Base-by-base conservation (phyloP, 2,797 vertebrate species). In the Scomberomorus guttatus region DNA sequence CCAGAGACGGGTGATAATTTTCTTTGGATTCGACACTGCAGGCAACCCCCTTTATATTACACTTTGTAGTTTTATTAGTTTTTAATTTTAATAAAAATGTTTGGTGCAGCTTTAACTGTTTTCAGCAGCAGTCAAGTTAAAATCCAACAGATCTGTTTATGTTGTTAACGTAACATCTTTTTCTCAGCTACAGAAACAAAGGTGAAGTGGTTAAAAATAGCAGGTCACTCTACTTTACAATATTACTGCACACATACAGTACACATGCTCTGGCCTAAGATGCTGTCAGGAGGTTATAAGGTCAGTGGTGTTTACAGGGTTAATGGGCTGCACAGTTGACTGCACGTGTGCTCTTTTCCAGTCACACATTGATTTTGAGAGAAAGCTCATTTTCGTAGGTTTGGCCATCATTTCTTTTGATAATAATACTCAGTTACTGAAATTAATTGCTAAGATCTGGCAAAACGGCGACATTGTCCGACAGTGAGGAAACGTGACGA, bases 301-400 rank as follows among this genome's bases (percentile, higher is more conserved):
- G 39, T 64, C 69, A 44, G 39, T n/a, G 15, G 50, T 12, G 34
- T 24, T 37, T 27, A 54, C 29, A 13, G 55, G 73, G 55, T 74
- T 71, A 79, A 65, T 52, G 39, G 27, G 46, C 44, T 56, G 51
- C 25, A 32, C 46, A 64, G 54, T 25, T 65, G 39, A 29, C 7
- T 10, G 24, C 6, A 2, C 39, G 20, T 11, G 27, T 13, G 20
- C 32, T 51, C 17, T 32, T 10, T 27, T n/a, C 1, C 7, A 54
- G 18, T 52, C 22, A 57, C 59, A 48, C 29, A 74, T 59, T 61
- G 74, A 51, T 77, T 22, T 58, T 18, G 18, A 24, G 18, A 48
- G 15, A 34, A 32, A 51, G 20, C 7, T 48, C 57, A 32, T 46
- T 61, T 34, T 42, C 25, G 11, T 15, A 61, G 10, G 24, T 52